A percentile compares a stretch with the other conserved stretches of the same genome.
phyloP scores from a whole-genome alignment of 2,797 vertebrate genomes.

The Erethizon dorsatum region DNA sequence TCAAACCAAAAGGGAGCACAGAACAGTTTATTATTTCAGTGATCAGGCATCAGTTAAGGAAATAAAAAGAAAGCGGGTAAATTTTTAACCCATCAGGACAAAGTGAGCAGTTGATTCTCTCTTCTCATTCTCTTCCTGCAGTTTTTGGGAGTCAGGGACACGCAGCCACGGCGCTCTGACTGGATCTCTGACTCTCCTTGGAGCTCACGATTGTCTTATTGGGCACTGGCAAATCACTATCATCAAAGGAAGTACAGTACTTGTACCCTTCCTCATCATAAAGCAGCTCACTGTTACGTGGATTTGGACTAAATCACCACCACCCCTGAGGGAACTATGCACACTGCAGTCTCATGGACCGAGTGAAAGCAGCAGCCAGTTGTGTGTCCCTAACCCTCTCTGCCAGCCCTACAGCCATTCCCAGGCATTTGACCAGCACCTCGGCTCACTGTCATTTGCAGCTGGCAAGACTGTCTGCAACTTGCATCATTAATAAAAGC shows the following conservation, averaged over 20 bases:
- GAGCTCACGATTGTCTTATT: neutral
- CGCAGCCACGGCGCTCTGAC: neutral
- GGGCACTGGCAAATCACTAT: neutral
- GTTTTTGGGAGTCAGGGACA: neutral
- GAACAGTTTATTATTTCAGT: constrained; percentile 35
- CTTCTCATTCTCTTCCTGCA: neutral
- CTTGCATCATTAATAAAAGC: neutral
- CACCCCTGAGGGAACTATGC: neutral
- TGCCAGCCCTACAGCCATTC: neutral
- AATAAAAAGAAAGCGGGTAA: neutral
- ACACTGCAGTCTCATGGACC: no score
- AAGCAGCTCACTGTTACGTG: neutral
- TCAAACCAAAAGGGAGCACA: constrained; percentile 51
- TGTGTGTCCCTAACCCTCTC: neutral
- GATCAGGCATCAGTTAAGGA: constrained; percentile 45
- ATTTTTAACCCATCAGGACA: constrained; percentile 26
- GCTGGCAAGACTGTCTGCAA: neutral
- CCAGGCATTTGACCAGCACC: neutral
- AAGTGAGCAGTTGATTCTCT: neutral
- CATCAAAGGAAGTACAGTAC: neutral
- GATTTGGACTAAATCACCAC: neutral
- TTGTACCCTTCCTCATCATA: neutral
- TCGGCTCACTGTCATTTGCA: neutral
- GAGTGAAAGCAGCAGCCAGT: neutral
- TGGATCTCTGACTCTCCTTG: neutral